phyloP scores from a whole-genome alignment of 2,113 vertebrate genomes.

The Oryzias javanicus region DNA sequence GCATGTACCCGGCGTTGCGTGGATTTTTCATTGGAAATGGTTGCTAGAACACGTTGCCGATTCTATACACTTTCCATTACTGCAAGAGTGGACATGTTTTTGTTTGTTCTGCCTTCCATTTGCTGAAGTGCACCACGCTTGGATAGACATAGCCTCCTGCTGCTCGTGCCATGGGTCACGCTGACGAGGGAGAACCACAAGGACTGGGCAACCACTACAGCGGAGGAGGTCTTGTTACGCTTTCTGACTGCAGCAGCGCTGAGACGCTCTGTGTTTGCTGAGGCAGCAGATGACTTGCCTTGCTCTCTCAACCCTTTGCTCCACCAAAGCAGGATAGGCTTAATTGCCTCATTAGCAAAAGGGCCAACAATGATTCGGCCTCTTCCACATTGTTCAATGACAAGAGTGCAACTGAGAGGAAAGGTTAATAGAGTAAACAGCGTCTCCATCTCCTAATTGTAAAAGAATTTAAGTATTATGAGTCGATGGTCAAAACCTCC shows the following conservation, averaged over 20 bases:
- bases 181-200: slow-evolving; percentile 27
- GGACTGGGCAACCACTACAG: slow-evolving; percentile 27
- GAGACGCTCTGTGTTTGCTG: slow-evolving; percentile 69
- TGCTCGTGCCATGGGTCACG: slow-evolving; percentile 30
- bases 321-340: slow-evolving; percentile 66
- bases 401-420: slow-evolving; percentile 70
- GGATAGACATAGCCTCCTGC: slow-evolving; percentile 24
- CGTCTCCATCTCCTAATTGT: slow-evolving; percentile 54
- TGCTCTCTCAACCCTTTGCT: slow-evolving; percentile 54
- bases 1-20: too few relatives aligned
- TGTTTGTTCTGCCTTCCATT: slow-evolving; percentile 30
- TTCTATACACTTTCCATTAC: too few relatives aligned
- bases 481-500: slow-evolving; percentile 34
- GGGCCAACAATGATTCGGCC: slow-evolving; percentile 58
- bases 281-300: slow-evolving; percentile 71
- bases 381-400: slow-evolving; percentile 75
- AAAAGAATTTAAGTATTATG: slow-evolving; percentile 42
- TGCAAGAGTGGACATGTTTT: slow-evolving; percentile 3
- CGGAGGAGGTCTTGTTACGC: slow-evolving; percentile 35
- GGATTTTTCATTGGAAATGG: too few relatives aligned
- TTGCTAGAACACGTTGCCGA: too few relatives aligned
- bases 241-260: slow-evolving; percentile 48
- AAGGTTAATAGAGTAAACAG: slow-evolving; percentile 75
- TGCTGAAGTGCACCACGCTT: slow-evolving; percentile 20
- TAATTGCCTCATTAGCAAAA: slow-evolving; percentile 80